phyloP scores from a whole-genome alignment of 2,888 invertebrate genomes.

The Drosophila tripunctata region DNA sequence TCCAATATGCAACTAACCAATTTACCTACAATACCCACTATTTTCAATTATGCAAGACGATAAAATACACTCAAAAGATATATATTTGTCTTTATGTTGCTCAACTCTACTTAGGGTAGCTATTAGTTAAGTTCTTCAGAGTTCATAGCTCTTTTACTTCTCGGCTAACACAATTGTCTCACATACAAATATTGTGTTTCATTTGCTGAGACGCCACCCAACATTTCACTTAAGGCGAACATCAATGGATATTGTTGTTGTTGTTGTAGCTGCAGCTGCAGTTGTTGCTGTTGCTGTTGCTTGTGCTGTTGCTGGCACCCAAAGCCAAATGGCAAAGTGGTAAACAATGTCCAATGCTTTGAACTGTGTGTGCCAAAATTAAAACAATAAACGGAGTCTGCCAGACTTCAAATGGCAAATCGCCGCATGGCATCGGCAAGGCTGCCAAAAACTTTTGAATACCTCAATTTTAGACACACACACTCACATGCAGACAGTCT shows the following conservation, averaged over 20 bases:
- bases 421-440: slow-evolving; percentile 32
- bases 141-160: not conserved
- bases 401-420: slow-evolving; percentile 38
- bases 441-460: slow-evolving; percentile 69
- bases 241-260: slow-evolving; percentile 29
- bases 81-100: too few relatives aligned
- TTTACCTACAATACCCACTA: not conserved
- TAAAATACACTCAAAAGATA: not conserved
- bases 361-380: slow-evolving; percentile 65
- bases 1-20: not conserved
- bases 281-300: slow-evolving; percentile 11
- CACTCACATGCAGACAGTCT: slow-evolving; percentile 4
- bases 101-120: too few relatives aligned
- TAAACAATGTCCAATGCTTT: slow-evolving; percentile 71
- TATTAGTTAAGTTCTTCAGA: not conserved
- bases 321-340: slow-evolving; percentile 72
- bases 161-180: slow-evolving; percentile 10
- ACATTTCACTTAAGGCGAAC: slow-evolving; percentile 45
- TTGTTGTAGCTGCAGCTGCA: slow-evolving; percentile 11
- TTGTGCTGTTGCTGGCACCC: slow-evolving; percentile 37
- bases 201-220: slow-evolving; percentile 36
- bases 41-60: too few relatives aligned
- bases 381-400: slow-evolving; percentile 71
- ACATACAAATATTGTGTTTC: slow-evolving; percentile 22
- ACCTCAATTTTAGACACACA: slow-evolving; percentile 51